phyloP scores from a whole-genome alignment of 1,140 invertebrate genomes.

The Anadara kagoshimensis region DNA sequence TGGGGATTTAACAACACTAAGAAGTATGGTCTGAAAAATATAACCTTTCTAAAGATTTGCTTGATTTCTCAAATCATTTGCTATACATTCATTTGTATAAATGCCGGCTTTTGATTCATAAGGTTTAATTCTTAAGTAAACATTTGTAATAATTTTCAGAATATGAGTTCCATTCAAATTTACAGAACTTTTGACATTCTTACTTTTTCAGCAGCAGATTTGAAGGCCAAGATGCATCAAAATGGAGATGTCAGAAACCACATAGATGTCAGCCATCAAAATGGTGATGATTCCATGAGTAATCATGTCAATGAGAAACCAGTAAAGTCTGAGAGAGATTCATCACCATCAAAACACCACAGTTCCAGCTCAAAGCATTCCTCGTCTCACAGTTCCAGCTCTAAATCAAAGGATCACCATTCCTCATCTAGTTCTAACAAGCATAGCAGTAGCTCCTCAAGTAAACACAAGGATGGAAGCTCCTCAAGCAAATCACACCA shows the following conservation, averaged over 20 bases:
- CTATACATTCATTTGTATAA: too few relatives aligned
- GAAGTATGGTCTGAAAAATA: too few relatives aligned
- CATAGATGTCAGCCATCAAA: conserved; percentile 19
- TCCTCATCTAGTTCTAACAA: conserved; percentile 39
- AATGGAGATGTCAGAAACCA: conserved; percentile 40
- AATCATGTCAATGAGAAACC: conserved; percentile 26
- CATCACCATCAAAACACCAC: conserved; percentile 23
- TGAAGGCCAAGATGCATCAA: conserved; percentile 29
- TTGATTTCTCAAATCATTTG: too few relatives aligned
- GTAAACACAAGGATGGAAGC: conserved; percentile 59
- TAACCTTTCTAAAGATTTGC: too few relatives aligned
- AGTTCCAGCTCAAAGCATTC: conserved; percentile 38
- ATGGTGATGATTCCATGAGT: not conserved
- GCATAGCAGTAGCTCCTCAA: conserved; percentile 38
- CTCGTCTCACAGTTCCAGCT: conserved; percentile 32
- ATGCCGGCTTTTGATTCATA: too few relatives aligned
- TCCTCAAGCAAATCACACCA: conserved; percentile 75
- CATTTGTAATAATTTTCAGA: not conserved
- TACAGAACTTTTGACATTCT: not conserved
- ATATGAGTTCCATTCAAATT: not conserved
- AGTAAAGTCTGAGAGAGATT: conserved; percentile 5
- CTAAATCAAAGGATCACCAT: conserved; percentile 42
- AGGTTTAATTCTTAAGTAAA: not conserved
- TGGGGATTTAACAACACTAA: too few relatives aligned
- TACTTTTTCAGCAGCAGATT: conserved; percentile 18